Conservation (phyloP, 2,113 vertebrate genomes). For the Heterocephalus glaber region DNA sequence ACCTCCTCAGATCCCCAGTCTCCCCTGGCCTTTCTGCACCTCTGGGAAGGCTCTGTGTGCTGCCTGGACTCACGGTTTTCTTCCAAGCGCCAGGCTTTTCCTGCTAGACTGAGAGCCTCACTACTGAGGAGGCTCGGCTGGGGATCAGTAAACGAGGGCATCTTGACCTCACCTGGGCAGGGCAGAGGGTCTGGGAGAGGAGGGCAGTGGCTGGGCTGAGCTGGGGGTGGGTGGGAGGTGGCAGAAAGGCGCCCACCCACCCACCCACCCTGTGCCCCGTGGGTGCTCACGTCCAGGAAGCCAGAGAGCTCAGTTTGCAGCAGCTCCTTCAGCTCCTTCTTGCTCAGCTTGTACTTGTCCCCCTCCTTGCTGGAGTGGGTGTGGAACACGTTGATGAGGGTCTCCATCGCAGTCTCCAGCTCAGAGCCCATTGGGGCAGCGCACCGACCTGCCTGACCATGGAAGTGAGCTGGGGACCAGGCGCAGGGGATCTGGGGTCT, state of each 20-base stretch:
- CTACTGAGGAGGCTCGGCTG: neutral
- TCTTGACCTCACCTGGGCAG: neutral
- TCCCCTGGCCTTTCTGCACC: neutral
- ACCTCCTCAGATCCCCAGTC: neutral
- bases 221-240: neutral
- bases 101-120: neutral
- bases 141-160: neutral
- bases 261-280: neutral
- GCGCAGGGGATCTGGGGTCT: neutral
- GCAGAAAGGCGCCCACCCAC: neutral
- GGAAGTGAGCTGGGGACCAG: conserved; percentile 27
- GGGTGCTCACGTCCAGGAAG: conserved; percentile 88
- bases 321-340: conserved; percentile 91
- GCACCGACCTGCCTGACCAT: conserved; percentile 46
- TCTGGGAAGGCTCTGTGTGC: neutral
- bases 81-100: neutral
- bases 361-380: conserved; percentile 93
- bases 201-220: neutral
- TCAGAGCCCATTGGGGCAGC: conserved; percentile 85
- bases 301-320: conserved; percentile 89
- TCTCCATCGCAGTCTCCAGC: conserved; percentile 90
- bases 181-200: neutral
- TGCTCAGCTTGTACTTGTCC: conserved; percentile 94
- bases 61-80: neutral
- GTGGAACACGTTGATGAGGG: conserved; percentile 92